A percentile compares a stretch with the other conserved stretches of the same genome.
These are phyloP conservation scores for Sycophaga agraensis DNA, from an alignment of 1,140 invertebrate species.

Conservation along the genomic window DNA sequence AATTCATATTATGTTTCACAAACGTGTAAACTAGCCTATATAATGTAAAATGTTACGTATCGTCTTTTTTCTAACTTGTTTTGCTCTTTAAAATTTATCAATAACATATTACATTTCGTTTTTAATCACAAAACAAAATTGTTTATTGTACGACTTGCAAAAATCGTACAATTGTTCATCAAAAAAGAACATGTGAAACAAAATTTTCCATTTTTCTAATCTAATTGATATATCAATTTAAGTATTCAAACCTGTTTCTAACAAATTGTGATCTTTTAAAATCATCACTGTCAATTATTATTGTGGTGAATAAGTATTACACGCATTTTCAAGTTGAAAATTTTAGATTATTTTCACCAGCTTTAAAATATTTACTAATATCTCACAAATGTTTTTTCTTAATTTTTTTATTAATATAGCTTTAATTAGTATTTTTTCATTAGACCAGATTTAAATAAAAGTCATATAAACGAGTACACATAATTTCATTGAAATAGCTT, in stretches of 20 bases:
- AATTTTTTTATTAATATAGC: too few relatives aligned
- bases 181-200: background rate
- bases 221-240: background rate
- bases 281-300: background rate
- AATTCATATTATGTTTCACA: background rate
- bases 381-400: too few relatives aligned
- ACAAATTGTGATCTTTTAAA: constrained; percentile 6
- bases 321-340: constrained; percentile 1
- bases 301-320: constrained; percentile 19
- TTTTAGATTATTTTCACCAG: background rate
- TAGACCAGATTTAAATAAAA: too few relatives aligned
- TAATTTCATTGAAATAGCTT: too few relatives aligned
- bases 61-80: constrained; percentile 23
- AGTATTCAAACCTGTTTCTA: constrained; percentile 6
- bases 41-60: constrained; percentile 6
- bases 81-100: constrained; percentile 8
- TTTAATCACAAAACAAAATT: background rate
- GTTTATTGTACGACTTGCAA: background rate
- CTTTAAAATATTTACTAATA: constrained; percentile 1
- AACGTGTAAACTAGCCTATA: background rate
- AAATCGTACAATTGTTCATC: background rate
- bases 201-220: background rate
- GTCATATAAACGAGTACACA: too few relatives aligned
- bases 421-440: too few relatives aligned
- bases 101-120: constrained; percentile 18